Evolutionary conservation across 2,888 invertebrate genomes (phyloP).

Genomic region (Abrostola tripartita): DNA sequence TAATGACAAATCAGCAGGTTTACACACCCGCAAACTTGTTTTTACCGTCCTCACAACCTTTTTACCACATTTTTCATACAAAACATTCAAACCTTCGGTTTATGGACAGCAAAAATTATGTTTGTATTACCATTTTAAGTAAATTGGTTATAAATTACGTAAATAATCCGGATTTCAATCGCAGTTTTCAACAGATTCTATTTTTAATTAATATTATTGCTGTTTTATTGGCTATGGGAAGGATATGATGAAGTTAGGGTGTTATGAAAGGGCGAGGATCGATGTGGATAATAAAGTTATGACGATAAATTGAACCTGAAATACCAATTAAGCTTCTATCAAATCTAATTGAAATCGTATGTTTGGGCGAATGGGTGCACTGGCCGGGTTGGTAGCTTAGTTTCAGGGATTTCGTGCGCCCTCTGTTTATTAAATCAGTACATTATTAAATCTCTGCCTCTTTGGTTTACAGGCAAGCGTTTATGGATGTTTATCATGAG

Average conservation of each 20-base stretch:
- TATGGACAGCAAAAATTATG: constrained; percentile 36
- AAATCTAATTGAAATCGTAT: neutral
- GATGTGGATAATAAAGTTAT: neutral
- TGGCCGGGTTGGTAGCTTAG: no score
- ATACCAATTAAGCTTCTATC: neutral
- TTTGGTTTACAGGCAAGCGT: no score
- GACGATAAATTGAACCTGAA: constrained; percentile 2
- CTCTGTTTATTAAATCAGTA: no score
- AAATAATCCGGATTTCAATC: constrained; percentile 48
- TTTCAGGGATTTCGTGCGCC: no score
- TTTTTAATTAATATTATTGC: constrained; percentile 32
- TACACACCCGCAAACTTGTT: constrained; percentile 51
- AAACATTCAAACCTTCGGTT: constrained; percentile 21
- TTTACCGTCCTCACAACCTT: constrained; percentile 36
- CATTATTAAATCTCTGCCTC: no score
- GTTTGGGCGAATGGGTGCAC: no score
- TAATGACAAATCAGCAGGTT: constrained; percentile 56
- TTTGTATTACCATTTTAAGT: constrained; percentile 33
- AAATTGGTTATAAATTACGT: constrained; percentile 53
- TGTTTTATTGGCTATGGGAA: constrained; percentile 31
- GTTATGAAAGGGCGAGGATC: constrained; percentile 10
- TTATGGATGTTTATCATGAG: no score
- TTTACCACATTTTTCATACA: constrained; percentile 36
- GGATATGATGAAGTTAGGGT: constrained; percentile 13
- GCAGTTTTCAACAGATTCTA: constrained; percentile 40